These are phyloP conservation scores for Picathartes gymnocephalus DNA, from an alignment of 2,113 vertebrate genomes.

Conservation along the genomic window DNA sequence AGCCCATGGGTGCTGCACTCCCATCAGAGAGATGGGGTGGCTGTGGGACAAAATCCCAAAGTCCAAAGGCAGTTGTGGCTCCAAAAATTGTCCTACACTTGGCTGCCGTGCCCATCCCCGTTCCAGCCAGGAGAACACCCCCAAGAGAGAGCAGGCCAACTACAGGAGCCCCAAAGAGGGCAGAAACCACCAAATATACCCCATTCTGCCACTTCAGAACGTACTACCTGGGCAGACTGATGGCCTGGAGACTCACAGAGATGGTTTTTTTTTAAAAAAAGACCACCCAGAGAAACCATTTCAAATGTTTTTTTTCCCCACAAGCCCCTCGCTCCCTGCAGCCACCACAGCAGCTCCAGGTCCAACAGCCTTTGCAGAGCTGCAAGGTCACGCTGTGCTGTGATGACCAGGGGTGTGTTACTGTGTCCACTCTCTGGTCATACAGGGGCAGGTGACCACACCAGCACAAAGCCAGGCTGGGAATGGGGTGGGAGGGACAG, in stretches of 20 bases:
- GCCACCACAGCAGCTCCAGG: background rate
- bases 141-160: background rate
- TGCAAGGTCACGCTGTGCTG: background rate
- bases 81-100: background rate
- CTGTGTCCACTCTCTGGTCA: accelerated
- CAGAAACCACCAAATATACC: background rate
- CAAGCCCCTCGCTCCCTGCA: background rate
- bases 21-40: background rate
- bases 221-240: background rate
- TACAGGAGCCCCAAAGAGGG: background rate
- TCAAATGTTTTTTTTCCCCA: background rate
- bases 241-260: background rate
- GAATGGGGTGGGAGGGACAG: background rate
- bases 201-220: background rate
- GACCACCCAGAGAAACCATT: background rate
- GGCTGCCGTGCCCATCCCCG: background rate
- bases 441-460: background rate
- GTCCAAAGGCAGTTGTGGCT: accelerated
- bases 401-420: background rate
- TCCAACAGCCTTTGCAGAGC: background rate
- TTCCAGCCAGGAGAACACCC: background rate
- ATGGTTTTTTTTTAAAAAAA: background rate
- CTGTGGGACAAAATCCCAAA: background rate
- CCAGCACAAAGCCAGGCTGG: background rate
- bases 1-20: background rate